These are phyloP conservation scores for Panagrolaimus sp. DNA, from an alignment of 1,140 invertebrate genomes.

Conservation along the genomic window DNA sequence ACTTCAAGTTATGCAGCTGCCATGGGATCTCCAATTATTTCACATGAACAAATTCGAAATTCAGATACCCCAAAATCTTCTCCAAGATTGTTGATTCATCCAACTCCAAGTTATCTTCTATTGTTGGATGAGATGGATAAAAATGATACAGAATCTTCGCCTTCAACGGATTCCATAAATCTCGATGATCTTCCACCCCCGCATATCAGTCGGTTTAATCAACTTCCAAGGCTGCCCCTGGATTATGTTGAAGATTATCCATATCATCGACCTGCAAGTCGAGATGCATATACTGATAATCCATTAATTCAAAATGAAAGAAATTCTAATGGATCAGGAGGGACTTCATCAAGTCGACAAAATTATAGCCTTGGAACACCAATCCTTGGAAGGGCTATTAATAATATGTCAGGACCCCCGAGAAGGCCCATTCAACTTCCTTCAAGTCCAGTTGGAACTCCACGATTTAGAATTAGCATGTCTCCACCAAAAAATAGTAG, in stretches of 20 bases:
- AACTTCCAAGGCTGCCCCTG: not conserved
- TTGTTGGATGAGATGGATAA: not conserved
- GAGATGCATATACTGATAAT: not conserved
- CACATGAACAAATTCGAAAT: not conserved
- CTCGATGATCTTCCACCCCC: slow-evolving; percentile 7
- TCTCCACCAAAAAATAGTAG: slow-evolving; percentile 12
- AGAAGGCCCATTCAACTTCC: not conserved
- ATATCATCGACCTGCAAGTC: slow-evolving; percentile 9
- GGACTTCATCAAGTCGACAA: not conserved
- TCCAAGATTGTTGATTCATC: not conserved
- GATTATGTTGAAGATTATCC: not conserved
- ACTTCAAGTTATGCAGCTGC: not conserved
- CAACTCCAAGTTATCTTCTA: slow-evolving; percentile 5
- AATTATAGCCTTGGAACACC: not conserved
- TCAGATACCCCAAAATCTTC: slow-evolving; percentile 3
- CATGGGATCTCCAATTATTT: not conserved
- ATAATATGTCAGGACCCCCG: not conserved
- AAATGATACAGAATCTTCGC: not conserved
- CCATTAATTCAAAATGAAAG: not conserved
- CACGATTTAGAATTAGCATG: slow-evolving; percentile 5
- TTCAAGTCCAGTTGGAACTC: not conserved
- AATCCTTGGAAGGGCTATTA: not conserved
- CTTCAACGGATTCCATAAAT: not conserved
- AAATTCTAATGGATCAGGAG: not conserved
- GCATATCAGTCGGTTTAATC: not conserved